Base-by-base conservation (phyloP, 2,797 vertebrate species). In the Microchirus variegatus region DNA sequence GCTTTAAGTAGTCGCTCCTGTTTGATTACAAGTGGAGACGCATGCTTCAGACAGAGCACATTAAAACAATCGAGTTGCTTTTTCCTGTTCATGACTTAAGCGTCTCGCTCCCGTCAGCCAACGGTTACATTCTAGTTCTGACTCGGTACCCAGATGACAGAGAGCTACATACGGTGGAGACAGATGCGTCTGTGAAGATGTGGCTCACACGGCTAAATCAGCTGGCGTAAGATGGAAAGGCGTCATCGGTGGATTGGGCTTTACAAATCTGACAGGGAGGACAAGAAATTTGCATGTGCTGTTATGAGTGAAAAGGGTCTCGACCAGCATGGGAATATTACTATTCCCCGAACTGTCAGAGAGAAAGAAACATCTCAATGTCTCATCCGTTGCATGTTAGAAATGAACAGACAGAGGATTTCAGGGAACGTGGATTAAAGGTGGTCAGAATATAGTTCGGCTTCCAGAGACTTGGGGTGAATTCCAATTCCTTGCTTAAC, bases 111-210 rank as follows among this genome's bases (percentile, higher is more conserved):
- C 19, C 38, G 7, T 43, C 18, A n/a, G 41, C n/a, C 10, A 17
- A 15, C 50, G 26, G 14, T 15, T n/a, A n/a, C n/a, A 48, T 22
- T 3, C 12, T 48, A 42, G 40, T 5, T 0, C 41, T 3, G 41
- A 56, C 79, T 62, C 54, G 67, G 37, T 51, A 53, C 66, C 66
- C 55, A 12, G 55, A 74, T 71, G 82, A 80, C 69, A 22, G 52
- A 69, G 63, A 65, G 65, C 60, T 63, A 63, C 82, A 83, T 81
- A 80, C 74, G 82, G 75, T 16, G 78, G 72, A 67, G 69, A 86
- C 87, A 75, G 87, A 86, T 82, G 81, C 52, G 5, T 59, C 66
- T 26, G 63, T 54, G 63, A 77, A 70, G 77, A 43, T 26, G 4
- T 59, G 77, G 70, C 68, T 81, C 58, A 37, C 63, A 18, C 17